phyloP scores from a whole-genome alignment of 2,888 invertebrate genomes.

The Stenotaenia linearis region DNA sequence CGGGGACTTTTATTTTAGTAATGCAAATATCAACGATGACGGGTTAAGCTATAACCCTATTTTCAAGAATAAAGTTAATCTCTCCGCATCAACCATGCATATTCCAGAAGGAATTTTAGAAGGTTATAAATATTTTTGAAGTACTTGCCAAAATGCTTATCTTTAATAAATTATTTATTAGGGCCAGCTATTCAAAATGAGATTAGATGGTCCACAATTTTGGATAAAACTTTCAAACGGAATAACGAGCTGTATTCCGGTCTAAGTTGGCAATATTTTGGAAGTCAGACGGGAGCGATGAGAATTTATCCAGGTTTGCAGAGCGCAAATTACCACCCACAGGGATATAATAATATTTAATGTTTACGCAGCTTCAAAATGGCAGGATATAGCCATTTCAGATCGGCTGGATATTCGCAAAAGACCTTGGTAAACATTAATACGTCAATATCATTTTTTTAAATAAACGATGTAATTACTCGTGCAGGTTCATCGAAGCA shows the following conservation, averaged over 20 bases:
- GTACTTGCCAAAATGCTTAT: too few relatives aligned
- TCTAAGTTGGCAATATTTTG: slow-evolving; percentile 31
- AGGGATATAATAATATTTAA: too few relatives aligned
- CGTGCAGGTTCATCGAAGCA: slow-evolving; percentile 49
- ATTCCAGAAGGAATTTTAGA: not conserved
- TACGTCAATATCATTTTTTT: not conserved
- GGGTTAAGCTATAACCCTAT: not conserved
- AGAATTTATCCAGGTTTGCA: slow-evolving; percentile 21
- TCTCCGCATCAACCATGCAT: not conserved
- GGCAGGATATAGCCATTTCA: slow-evolving; percentile 4
- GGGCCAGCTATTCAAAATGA: slow-evolving; percentile 6
- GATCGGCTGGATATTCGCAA: slow-evolving; percentile 51
- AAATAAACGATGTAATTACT: not conserved
- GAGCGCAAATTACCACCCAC: not conserved
- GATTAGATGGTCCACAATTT: not conserved
- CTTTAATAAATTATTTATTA: not conserved
- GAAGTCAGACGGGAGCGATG: not conserved
- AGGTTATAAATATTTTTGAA: not conserved
- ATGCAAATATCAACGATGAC: not conserved
- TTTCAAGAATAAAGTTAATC: not conserved
- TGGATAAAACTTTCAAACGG: slow-evolving; percentile 10
- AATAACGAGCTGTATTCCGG: not conserved
- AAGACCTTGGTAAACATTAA: slow-evolving; percentile 46
- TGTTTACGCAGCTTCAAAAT: not conserved
- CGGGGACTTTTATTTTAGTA: not conserved